A percentile compares a stretch with the other conserved stretches of the same genome.
Evolutionary conservation across 1,140 invertebrate genomes (phyloP).

Genomic region (Scaptomyza pallida): DNA sequence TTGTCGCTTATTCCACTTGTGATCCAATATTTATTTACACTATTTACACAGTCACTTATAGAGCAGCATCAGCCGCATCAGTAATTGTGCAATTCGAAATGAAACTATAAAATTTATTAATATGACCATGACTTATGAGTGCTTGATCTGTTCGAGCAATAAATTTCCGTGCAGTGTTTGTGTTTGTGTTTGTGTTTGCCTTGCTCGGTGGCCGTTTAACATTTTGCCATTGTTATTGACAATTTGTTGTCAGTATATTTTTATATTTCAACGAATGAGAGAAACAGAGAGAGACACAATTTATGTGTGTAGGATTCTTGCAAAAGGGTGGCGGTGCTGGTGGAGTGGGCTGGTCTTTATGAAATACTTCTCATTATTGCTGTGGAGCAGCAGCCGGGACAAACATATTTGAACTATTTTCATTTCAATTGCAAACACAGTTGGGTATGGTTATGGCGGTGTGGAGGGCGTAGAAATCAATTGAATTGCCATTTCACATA

Average conservation of each 20-base stretch:
- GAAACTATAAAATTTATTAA: conserved; percentile 78
- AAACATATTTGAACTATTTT: conserved; percentile 82
- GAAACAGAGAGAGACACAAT: conserved; percentile 18
- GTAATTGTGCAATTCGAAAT: conserved; percentile 55
- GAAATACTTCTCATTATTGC: conserved; percentile 77
- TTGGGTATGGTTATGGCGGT: conserved; percentile 14
- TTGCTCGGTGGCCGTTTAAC: conserved; percentile 43
- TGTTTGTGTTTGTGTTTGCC: too few relatives aligned
- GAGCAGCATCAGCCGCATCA: neutral
- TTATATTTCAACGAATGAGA: conserved; percentile 5
- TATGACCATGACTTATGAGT: conserved; percentile 67
- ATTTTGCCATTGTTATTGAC: conserved; percentile 74
- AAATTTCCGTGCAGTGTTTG: conserved; percentile 53
- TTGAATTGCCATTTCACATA: conserved; percentile 82
- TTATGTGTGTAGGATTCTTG: conserved; percentile 34
- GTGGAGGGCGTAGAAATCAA: conserved; percentile 58
- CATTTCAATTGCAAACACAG: conserved; percentile 78
- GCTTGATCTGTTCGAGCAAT: conserved; percentile 74
- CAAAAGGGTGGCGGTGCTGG: neutral
- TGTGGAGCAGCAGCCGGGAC: conserved; percentile 35
- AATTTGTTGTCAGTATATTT: conserved; percentile 77
- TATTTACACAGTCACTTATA: neutral
- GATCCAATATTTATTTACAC: neutral
- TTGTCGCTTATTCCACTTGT: neutral
- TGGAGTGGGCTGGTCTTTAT: conserved; percentile 52